Conservation (phyloP, 2,888 invertebrate genomes). For the Mimumesa dahlbomi region DNA sequence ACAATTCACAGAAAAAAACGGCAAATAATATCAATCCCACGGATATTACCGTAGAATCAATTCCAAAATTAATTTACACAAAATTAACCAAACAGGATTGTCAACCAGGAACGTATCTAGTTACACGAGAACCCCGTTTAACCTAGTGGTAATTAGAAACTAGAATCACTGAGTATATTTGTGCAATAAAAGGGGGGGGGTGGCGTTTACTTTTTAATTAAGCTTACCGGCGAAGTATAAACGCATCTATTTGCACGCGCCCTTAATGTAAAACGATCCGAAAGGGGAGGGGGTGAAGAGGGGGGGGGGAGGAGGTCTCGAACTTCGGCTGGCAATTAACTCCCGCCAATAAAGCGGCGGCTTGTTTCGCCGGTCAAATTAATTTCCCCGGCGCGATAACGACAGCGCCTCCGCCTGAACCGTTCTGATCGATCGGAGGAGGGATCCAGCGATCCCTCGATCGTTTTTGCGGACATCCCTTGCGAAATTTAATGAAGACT, state of each 20-base stretch:
- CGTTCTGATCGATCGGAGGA: conserved; percentile 50
- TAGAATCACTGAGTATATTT: too few species aligned
- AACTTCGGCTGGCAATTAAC: conserved; percentile 57
- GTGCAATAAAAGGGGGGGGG: too few species aligned
- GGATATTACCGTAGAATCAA: too few species aligned
- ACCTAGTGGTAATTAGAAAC: too few species aligned
- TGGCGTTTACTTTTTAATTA: conserved; percentile 50
- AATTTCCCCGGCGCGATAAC: conserved; percentile 60
- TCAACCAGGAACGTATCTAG: too few species aligned
- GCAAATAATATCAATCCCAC: too few species aligned
- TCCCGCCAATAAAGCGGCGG: conserved; percentile 57
- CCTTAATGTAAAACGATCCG: conserved; percentile 51
- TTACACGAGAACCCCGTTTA: too few species aligned
- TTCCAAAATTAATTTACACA: too few species aligned
- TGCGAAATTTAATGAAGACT: conserved; percentile 40
- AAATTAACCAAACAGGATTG: too few species aligned
- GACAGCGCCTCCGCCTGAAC: conserved; percentile 45
- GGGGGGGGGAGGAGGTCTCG: conserved; percentile 9
- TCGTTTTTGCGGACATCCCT: conserved; percentile 32
- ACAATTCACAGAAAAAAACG: too few species aligned
- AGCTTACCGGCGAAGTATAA: conserved; percentile 41
- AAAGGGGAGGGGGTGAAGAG: conserved; percentile 1
- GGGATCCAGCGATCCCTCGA: conserved; percentile 32
- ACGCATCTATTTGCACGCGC: conserved; percentile 45
- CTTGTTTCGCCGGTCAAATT: conserved; percentile 60